Evolutionary conservation across 2,888 invertebrate species (phyloP).

Genomic region (Ectropis crepuscularia): DNA sequence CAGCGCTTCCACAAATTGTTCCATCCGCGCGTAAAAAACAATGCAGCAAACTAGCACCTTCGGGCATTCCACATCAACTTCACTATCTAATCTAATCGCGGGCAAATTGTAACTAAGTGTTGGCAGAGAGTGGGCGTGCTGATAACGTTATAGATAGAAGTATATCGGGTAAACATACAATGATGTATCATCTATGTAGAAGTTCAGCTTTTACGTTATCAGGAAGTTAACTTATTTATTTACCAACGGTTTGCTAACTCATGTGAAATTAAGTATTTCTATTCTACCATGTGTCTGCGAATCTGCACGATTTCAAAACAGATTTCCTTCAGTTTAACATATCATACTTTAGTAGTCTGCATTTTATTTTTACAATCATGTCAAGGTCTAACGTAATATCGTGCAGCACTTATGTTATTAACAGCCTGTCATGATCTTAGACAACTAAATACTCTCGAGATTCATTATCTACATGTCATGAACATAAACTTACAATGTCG

Average conservation of each 20-base stretch:
- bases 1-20: constrained; percentile 67
- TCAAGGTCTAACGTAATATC: constrained; percentile 31
- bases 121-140: constrained; percentile 30
- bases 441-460: constrained; percentile 35
- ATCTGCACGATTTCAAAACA: not conserved
- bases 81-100: constrained; percentile 42
- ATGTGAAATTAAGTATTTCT: constrained; percentile 4
- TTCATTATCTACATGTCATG: constrained; percentile 50
- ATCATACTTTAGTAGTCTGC: constrained; percentile 6
- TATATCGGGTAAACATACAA: constrained; percentile 25
- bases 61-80: constrained; percentile 36
- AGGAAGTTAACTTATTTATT: constrained; percentile 5
- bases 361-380: constrained; percentile 18
- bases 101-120: constrained; percentile 38
- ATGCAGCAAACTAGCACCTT: constrained; percentile 39
- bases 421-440: constrained; percentile 25
- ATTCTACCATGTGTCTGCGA: not conserved
- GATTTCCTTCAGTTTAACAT: not conserved
- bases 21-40: constrained; percentile 59
- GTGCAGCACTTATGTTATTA: constrained; percentile 28
- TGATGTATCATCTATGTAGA: constrained; percentile 10
- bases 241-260: constrained; percentile 8
- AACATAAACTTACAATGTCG: constrained; percentile 52
- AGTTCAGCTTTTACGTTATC: constrained; percentile 15
- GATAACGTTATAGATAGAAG: constrained; percentile 32